A percentile compares a stretch with the other conserved stretches of the same genome.
Evolutionary conservation across 2,888 invertebrate species (phyloP).

Genomic region (Arctia plantaginis): DNA sequence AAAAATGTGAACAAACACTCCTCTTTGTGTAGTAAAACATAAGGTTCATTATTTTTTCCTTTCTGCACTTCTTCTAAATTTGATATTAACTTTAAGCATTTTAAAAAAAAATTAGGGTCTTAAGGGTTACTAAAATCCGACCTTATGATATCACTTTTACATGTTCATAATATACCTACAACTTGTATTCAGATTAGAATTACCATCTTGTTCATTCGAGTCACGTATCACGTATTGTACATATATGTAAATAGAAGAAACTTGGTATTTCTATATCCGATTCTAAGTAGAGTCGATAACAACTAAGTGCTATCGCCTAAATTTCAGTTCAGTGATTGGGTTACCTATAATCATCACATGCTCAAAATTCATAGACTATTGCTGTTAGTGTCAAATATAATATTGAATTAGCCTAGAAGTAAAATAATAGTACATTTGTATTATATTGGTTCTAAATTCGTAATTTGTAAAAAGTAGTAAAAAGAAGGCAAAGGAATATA

Average conservation of each 20-base stretch:
- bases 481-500: no score
- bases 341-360: not conserved
- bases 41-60: no score
- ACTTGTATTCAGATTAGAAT: not conserved
- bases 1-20: no score
- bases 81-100: no score
- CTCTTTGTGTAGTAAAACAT: no score
- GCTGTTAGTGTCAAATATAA: no score
- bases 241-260: not conserved
- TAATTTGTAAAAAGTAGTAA: no score
- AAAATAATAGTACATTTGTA: no score
- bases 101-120: not conserved
- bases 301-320: not conserved
- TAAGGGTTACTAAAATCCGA: not conserved
- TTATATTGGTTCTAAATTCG: no score
- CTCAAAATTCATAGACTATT: not conserved
- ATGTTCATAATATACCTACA: not conserved
- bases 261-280: not conserved
- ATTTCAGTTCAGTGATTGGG: slow-evolving; percentile 1
- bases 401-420: no score
- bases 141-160: not conserved
- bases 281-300: not conserved
- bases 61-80: no score
- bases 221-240: not conserved
- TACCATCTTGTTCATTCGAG: not conserved